Evolutionary conservation across 2,113 vertebrate species (phyloP).

Genomic region (Tragelaphus imberbis): DNA sequence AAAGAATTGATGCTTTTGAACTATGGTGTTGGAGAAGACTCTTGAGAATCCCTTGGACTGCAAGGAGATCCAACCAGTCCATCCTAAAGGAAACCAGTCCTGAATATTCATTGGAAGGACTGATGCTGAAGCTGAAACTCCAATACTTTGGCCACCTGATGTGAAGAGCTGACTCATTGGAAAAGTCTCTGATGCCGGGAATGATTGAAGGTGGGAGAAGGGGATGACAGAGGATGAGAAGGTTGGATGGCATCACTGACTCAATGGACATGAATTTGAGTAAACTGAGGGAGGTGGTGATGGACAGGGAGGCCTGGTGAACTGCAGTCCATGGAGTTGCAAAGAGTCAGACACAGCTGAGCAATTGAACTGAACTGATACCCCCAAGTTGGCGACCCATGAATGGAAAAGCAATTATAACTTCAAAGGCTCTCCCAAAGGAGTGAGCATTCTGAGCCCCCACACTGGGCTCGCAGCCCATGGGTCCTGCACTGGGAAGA

Average conservation of each 20-base stretch:
- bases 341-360: neutral
- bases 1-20: neutral
- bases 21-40: neutral
- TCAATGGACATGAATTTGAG: neutral
- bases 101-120: neutral
- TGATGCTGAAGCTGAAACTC: neutral
- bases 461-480: neutral
- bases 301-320: neutral
- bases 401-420: neutral
- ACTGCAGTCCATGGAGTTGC: neutral
- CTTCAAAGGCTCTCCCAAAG: neutral
- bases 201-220: neutral
- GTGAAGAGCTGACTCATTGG: neutral
- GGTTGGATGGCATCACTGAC: neutral
- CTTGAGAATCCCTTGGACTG: neutral
- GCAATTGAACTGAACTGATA: neutral
- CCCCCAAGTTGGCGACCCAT: neutral
- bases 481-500: neutral
- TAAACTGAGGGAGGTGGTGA: neutral
- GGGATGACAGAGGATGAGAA: neutral
- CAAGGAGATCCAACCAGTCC: neutral
- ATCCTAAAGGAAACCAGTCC: neutral
- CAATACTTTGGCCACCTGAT: neutral
- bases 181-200: neutral
- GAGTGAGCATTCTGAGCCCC: neutral